Evolutionary conservation across 2,797 vertebrate genomes (phyloP).

Genomic region (Rhyacichthys aspro): DNA sequence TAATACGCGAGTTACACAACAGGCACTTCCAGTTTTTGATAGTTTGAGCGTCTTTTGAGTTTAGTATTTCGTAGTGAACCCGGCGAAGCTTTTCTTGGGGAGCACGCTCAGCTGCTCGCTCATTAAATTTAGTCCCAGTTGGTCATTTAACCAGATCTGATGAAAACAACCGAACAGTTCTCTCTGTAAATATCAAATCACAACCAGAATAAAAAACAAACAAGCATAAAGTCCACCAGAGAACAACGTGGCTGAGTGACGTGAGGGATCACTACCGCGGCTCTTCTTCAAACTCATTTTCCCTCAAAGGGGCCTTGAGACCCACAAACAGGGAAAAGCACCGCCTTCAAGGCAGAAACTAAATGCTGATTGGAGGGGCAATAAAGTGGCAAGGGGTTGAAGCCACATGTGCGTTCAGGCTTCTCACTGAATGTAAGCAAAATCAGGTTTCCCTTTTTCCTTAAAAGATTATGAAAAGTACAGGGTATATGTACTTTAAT

Average conservation of each 20-base stretch:
- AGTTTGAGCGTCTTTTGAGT: background rate
- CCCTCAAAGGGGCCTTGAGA: constrained; percentile 41
- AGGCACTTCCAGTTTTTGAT: constrained; percentile 18
- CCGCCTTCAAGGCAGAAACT: constrained; percentile 62
- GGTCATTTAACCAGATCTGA: background rate
- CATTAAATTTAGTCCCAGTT: constrained; percentile 7
- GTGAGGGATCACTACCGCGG: constrained; percentile 21
- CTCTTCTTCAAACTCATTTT: constrained; percentile 53
- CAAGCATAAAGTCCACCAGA: too few relatives aligned
- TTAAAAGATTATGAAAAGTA: too few relatives aligned
- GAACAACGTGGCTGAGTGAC: background rate
- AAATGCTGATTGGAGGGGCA: constrained; percentile 70
- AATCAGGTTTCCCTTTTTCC: background rate
- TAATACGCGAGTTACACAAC: constrained; percentile 30
- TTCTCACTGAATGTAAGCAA: constrained; percentile 10
- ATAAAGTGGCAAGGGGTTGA: constrained; percentile 34
- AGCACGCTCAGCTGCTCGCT: constrained; percentile 30
- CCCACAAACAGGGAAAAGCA: constrained; percentile 54
- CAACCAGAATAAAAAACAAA: background rate
- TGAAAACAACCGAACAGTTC: background rate
- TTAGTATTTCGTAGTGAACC: constrained; percentile 4
- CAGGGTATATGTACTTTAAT: too few relatives aligned
- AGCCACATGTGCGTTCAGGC: constrained; percentile 33
- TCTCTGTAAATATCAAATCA: background rate
- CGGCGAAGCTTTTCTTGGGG: constrained; percentile 25